A percentile compares a stretch with the other conserved stretches of the same genome.
Conservation (phyloP, 2,797 vertebrate species). For the Sternarchorhynchus goeldii region DNA sequence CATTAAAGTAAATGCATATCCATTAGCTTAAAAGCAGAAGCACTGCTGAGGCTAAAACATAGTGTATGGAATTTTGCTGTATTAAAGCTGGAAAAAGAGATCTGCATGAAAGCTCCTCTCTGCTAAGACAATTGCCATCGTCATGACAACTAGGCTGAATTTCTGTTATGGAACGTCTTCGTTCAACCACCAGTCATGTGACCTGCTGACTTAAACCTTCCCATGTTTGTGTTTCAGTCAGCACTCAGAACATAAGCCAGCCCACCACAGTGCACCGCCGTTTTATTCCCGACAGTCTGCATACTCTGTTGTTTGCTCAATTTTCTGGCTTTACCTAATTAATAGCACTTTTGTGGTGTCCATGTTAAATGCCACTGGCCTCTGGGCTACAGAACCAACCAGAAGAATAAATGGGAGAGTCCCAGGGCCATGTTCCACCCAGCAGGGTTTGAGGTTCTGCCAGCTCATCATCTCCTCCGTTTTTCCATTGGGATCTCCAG, state of each 20-base stretch:
- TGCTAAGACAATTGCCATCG: constrained; percentile 15
- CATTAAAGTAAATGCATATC: constrained; percentile 12
- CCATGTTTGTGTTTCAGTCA: not conserved
- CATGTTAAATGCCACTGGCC: not conserved
- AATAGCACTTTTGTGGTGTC: not conserved
- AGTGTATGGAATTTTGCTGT: constrained; percentile 20
- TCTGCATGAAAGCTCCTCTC: constrained; percentile 19
- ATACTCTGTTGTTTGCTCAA: too few relatives aligned
- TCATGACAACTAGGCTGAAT: constrained; percentile 31
- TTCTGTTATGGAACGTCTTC: constrained; percentile 2
- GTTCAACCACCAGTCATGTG: not conserved
- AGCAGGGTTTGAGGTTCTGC: not conserved
- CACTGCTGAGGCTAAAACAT: not conserved
- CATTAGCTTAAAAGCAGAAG: constrained; percentile 27
- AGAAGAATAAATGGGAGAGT: not conserved
- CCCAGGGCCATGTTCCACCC: not conserved
- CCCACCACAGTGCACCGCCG: not conserved
- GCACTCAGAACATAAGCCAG: not conserved
- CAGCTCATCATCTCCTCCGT: constrained; percentile 2
- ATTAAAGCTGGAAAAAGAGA: constrained; percentile 22
- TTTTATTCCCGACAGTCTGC: not conserved
- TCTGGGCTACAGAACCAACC: not conserved
- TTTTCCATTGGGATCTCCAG: constrained; percentile 5
- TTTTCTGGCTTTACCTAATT: not conserved
- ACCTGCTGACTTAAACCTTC: constrained; percentile 8